These are phyloP conservation scores for Dastarcus helophoroides DNA, from an alignment of 2,888 invertebrate species.

Conservation along the genomic window DNA sequence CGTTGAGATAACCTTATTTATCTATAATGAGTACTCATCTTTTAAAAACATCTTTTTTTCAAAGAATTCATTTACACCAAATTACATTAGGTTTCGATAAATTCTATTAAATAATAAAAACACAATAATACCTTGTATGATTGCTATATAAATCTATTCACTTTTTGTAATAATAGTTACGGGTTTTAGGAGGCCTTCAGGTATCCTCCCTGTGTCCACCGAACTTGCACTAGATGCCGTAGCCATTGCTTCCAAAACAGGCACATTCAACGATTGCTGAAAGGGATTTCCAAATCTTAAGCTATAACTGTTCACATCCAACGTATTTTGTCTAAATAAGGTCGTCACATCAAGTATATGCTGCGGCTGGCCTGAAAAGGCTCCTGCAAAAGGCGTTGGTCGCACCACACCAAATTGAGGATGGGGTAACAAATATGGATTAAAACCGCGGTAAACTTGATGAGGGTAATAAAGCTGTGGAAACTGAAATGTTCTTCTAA, in stretches of 20 bases:
- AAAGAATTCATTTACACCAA: too few species aligned
- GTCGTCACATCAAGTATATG: conserved; percentile 18
- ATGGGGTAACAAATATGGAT: conserved; percentile 61
- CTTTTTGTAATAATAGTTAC: conserved; percentile 35
- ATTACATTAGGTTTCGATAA: too few species aligned
- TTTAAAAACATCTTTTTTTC: too few species aligned
- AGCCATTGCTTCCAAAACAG: conserved; percentile 15
- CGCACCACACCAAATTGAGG: conserved; percentile 35
- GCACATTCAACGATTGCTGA: conserved; percentile 25
- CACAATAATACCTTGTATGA: too few species aligned
- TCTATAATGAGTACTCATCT: too few species aligned
- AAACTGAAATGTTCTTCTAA: conserved; percentile 64
- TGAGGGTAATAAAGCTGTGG: conserved; percentile 48
- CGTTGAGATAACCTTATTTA: too few species aligned
- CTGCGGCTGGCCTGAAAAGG: conserved; percentile 23
- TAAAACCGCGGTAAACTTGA: conserved; percentile 52
- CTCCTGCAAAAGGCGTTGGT: conserved; percentile 45
- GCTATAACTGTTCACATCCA: conserved; percentile 25
- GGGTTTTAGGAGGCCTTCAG: conserved; percentile 23
- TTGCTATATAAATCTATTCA: too few species aligned
- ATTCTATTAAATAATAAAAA: too few species aligned
- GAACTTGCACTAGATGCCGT: conserved; percentile 13
- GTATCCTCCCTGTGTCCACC: conserved; percentile 13
- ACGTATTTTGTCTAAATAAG: conserved; percentile 20
- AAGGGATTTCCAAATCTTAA: conserved; percentile 22